Percentiles rank a stretch among this genome's conserved stretches.
Evolutionary conservation across 2,797 vertebrate species (phyloP).

Genomic region (Enteromius unitaeniatus): DNA sequence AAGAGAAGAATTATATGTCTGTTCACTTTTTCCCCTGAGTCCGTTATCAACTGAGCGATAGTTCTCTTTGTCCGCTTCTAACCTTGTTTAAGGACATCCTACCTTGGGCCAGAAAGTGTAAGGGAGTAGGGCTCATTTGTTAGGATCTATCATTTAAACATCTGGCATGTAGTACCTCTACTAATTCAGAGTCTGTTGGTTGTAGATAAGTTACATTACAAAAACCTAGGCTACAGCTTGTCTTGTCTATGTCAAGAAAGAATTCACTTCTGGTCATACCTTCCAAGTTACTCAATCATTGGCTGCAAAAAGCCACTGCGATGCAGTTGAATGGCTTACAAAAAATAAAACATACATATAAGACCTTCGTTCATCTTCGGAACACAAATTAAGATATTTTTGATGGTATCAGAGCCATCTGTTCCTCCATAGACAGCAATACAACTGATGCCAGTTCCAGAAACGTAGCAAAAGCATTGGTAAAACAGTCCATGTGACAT

Average conservation of each 20-base stretch:
- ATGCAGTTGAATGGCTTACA: not conserved
- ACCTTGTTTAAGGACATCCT: slow-evolving; percentile 44
- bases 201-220: slow-evolving; percentile 34
- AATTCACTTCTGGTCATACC: slow-evolving; percentile 21
- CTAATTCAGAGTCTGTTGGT: slow-evolving; percentile 27
- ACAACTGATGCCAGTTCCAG: too few relatives aligned
- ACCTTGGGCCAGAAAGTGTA: slow-evolving; percentile 16
- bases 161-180: slow-evolving; percentile 32
- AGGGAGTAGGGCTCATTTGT: slow-evolving; percentile 33
- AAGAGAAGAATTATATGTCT: slow-evolving; percentile 19
- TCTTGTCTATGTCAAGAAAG: slow-evolving; percentile 22
- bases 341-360: too few relatives aligned
- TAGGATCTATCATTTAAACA: slow-evolving; percentile 18
- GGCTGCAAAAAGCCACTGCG: slow-evolving; percentile 16
- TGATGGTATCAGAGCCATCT: too few relatives aligned
- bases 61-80: slow-evolving; percentile 5
- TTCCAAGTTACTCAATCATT: slow-evolving; percentile 8
- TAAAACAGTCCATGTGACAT: too few relatives aligned
- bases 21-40: slow-evolving; percentile 12
- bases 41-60: not conserved
- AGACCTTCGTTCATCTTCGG: too few relatives aligned
- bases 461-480: too few relatives aligned
- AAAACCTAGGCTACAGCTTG: not conserved
- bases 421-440: too few relatives aligned
- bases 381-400: too few relatives aligned